These are phyloP conservation scores for Ochotona princeps DNA, from an alignment of 2,113 vertebrate genomes.

Conservation along the genomic window DNA sequence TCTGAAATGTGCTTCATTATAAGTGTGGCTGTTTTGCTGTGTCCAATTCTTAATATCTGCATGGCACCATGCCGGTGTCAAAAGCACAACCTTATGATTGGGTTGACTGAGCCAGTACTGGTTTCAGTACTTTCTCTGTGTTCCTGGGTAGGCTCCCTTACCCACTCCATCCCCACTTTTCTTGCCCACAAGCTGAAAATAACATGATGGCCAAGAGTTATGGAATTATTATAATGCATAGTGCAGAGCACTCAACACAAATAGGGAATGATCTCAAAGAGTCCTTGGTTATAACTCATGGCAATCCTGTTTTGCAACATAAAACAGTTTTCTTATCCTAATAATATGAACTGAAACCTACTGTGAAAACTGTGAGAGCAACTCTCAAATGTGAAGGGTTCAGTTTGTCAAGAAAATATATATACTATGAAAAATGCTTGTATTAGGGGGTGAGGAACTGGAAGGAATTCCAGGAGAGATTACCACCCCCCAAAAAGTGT, in stretches of 20 bases:
- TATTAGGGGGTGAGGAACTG: neutral
- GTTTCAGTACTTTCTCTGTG: neutral
- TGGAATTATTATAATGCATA: rapidly evolving
- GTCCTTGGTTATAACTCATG: neutral
- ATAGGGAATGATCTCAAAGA: neutral
- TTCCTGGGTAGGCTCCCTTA: neutral
- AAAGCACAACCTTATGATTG: neutral
- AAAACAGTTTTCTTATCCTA: neutral
- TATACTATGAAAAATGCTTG: neutral
- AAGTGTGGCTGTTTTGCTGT: neutral
- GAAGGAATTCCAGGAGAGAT: neutral
- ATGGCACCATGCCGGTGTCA: neutral
- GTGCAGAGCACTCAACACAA: neutral
- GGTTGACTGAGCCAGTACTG: neutral
- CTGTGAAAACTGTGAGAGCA: neutral
- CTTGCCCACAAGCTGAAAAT: neutral
- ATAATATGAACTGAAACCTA: neutral
- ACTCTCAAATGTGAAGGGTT: neutral
- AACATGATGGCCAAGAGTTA: neutral
- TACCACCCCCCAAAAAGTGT: neutral
- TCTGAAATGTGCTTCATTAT: neutral
- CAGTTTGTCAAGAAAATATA: too few relatives aligned
- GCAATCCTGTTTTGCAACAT: neutral
- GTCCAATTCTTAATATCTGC: neutral
- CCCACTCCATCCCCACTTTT: neutral